Evolutionary conservation across 2,888 invertebrate genomes (phyloP).

Genomic region (Drosophila colorata): DNA sequence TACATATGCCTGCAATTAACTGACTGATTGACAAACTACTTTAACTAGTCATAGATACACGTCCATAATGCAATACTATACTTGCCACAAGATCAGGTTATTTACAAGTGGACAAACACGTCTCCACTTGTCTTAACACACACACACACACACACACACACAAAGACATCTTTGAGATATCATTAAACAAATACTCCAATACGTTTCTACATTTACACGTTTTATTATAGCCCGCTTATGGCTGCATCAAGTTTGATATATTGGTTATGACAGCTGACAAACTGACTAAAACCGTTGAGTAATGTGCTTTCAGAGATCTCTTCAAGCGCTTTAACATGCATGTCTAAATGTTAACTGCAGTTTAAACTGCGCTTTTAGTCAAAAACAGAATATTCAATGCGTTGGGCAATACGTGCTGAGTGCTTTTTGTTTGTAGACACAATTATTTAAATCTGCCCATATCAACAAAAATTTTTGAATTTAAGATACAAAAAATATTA

Average conservation of each 20-base stretch:
- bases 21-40: constrained; percentile 56
- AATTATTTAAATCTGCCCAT: constrained; percentile 2
- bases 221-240: constrained; percentile 26
- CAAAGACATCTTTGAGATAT: constrained; percentile 43
- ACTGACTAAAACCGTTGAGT: constrained; percentile 35
- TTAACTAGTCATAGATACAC: constrained; percentile 55
- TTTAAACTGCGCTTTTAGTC: constrained; percentile 2
- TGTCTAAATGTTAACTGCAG: constrained; percentile 24
- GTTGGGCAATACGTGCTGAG: constrained; percentile 17
- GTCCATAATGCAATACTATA: constrained; percentile 5
- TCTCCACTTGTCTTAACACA: constrained; percentile 38
- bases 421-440: neutral
- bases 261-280: constrained; percentile 64
- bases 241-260: constrained; percentile 50
- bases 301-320: constrained; percentile 15
- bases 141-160: constrained; percentile 1
- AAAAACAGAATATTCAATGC: constrained; percentile 9
- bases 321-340: constrained; percentile 22
- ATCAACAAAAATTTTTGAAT: neutral
- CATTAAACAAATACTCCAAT: constrained; percentile 47
- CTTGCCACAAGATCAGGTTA: constrained; percentile 44
- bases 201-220: constrained; percentile 7
- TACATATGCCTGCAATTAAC: constrained; percentile 40
- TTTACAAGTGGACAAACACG: constrained; percentile 59
- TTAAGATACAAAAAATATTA: neutral